A percentile compares a stretch with the other conserved stretches of the same genome.
Conservation (phyloP, 2,113 vertebrate genomes). For the Prunella himalayana region DNA sequence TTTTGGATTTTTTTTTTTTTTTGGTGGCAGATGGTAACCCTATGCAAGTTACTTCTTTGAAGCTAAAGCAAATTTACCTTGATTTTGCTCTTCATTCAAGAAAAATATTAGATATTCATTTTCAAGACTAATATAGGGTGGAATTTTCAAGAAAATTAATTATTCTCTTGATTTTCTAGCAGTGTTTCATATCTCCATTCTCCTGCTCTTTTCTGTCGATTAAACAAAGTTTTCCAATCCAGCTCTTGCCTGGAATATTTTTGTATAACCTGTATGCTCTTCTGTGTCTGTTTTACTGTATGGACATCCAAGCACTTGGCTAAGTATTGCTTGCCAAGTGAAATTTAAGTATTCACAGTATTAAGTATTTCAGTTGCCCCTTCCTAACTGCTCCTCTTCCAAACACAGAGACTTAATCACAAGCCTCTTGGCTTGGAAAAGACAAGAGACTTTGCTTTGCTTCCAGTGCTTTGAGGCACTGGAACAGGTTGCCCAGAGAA, state of each 20-base stretch:
- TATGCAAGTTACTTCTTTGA: background rate
- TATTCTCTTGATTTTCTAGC: background rate
- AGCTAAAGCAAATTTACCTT: background rate
- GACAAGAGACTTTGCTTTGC: background rate
- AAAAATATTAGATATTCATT: background rate
- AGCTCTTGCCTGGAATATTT: background rate
- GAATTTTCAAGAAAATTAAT: background rate
- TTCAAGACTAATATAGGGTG: background rate
- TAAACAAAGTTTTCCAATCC: background rate
- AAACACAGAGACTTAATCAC: background rate
- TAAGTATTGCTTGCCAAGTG: rapidly evolving
- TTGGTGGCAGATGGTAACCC: background rate
- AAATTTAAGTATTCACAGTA: background rate
- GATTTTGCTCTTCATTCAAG: background rate
- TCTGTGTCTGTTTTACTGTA: background rate
- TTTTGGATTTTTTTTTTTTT: background rate
- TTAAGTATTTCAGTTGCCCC: background rate
- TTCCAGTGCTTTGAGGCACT: background rate
- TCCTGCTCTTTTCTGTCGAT: background rate
- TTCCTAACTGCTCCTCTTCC: background rate
- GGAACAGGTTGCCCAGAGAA: background rate
- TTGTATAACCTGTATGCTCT: background rate
- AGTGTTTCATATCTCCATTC: background rate
- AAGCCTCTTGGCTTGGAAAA: background rate
- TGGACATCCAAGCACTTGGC: background rate